Evolutionary conservation across 2,797 vertebrate species (phyloP), one percentile per base, ranked within the genome.

Genomic region (Uromys caudimaculatus): DNA sequence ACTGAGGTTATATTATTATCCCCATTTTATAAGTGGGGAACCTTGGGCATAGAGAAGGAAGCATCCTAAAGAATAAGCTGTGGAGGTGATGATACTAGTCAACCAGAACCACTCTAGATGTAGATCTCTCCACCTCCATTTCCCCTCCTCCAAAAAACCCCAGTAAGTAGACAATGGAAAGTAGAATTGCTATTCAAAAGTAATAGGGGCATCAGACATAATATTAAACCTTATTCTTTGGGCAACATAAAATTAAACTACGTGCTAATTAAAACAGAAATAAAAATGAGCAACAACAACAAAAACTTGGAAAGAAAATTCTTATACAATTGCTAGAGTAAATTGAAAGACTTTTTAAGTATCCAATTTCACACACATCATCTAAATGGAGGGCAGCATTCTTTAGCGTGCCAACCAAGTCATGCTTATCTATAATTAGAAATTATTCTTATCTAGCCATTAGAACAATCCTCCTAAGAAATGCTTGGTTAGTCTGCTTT

Each of bases 171-270:
- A 54, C 52, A 35, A 47, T 3, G 79, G 38, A 60, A 78, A 79
- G 9, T 29, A 79, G 69, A 67, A 67, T 1, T 87, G 6, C 17
- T 89, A 89, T 64, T 96, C 83, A 89, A 93, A 94, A 91, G 87
- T 76, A 71, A 92, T 60, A 82, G 44, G 78, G 41, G 1, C 23
- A 89, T 73, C 19, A 32, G 17, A 29, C 81, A 38, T 23, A 44
- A 58, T 23, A 86, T 84, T 91, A 94, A 95, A 81, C 21, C 14
- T 83, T 76, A 73, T 64, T 86, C 75, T 93, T 90, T 41, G 41
- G 24, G 78, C 67, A 94, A 89, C 54, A 91, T 76, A 75, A 97
- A 95, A 92, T 75, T 83, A 47, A 97, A 96, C 86, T 3, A 87
- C 86, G 29, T 71, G 91, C 90, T 86, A 79, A 94, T 95, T 86